phyloP scores from a whole-genome alignment of 2,113 vertebrate species.

The Scomber scombrus region DNA sequence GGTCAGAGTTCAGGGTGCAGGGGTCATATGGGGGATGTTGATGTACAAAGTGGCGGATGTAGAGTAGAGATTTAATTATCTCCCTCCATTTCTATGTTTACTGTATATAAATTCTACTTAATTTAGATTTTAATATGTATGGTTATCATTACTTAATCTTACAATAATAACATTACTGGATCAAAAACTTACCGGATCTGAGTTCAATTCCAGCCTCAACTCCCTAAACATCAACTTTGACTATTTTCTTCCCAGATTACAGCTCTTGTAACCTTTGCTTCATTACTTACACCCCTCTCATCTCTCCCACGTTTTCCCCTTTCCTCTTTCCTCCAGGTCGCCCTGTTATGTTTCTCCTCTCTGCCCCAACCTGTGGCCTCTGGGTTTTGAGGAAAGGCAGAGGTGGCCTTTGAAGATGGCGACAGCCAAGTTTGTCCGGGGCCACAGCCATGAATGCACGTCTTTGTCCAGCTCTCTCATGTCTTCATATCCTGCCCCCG shows the following conservation, averaged over 20 bases:
- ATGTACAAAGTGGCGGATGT: constrained; percentile 56
- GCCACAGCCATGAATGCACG: constrained; percentile 77
- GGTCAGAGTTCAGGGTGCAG: constrained; percentile 74
- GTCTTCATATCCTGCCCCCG: constrained; percentile 67
- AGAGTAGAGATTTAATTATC: constrained; percentile 41
- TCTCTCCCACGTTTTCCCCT: constrained; percentile 45
- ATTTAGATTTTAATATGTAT: background rate
- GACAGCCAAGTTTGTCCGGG: constrained; percentile 76
- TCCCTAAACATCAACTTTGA: constrained; percentile 34
- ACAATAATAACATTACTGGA: background rate
- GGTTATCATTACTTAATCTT: too few relatives aligned
- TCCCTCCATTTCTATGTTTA: constrained; percentile 5
- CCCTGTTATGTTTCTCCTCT: constrained; percentile 72
- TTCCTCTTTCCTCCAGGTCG: constrained; percentile 43
- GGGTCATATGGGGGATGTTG: constrained; percentile 49
- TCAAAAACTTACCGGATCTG: background rate
- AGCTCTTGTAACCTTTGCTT: constrained; percentile 69
- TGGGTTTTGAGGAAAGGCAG: constrained; percentile 84
- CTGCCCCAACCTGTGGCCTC: constrained; percentile 75
- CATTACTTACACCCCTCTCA: constrained; percentile 49
- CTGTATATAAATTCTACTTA: constrained; percentile 19
- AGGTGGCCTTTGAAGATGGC: constrained; percentile 80
- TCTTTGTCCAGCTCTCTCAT: constrained; percentile 78
- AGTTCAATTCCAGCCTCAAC: background rate
- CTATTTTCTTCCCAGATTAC: constrained; percentile 70